phyloP scores from a whole-genome alignment of 1,140 invertebrate species.

The Calliopsis andreniformis region DNA sequence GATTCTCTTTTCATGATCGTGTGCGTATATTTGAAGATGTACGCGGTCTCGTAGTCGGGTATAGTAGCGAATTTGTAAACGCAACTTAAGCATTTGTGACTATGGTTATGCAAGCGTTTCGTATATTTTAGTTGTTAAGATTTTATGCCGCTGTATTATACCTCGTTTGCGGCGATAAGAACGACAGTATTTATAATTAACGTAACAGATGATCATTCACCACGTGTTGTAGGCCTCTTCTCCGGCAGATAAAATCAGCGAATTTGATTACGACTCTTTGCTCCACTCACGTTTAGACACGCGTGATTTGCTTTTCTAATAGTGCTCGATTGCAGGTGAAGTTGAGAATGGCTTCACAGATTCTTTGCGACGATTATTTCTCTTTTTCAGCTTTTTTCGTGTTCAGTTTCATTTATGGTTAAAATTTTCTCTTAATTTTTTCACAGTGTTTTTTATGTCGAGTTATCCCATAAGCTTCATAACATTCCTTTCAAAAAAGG shows the following conservation, averaged over 20 bases:
- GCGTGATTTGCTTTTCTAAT: not conserved
- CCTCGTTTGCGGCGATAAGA: conserved; percentile 7
- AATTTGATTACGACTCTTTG: conserved; percentile 3
- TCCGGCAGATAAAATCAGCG: not conserved
- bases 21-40: not conserved
- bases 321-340: too few relatives aligned
- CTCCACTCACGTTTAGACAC: not conserved
- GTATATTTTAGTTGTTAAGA: not conserved
- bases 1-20: not conserved
- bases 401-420: not conserved
- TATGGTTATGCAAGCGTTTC: conserved; percentile 1
- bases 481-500: conserved; percentile 28
- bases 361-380: not conserved
- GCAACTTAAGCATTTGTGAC: not conserved
- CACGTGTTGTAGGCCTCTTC: not conserved
- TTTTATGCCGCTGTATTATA: not conserved
- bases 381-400: not conserved
- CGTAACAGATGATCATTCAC: not conserved
- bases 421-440: not conserved
- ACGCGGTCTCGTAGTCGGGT: too few relatives aligned
- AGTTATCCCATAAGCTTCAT: conserved; percentile 2
- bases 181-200: conserved; percentile 44
- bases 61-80: not conserved
- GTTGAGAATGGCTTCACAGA: too few relatives aligned
- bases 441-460: not conserved